phyloP scores from a whole-genome alignment of 2,113 vertebrate species.

The Limnothrissa miodon region DNA sequence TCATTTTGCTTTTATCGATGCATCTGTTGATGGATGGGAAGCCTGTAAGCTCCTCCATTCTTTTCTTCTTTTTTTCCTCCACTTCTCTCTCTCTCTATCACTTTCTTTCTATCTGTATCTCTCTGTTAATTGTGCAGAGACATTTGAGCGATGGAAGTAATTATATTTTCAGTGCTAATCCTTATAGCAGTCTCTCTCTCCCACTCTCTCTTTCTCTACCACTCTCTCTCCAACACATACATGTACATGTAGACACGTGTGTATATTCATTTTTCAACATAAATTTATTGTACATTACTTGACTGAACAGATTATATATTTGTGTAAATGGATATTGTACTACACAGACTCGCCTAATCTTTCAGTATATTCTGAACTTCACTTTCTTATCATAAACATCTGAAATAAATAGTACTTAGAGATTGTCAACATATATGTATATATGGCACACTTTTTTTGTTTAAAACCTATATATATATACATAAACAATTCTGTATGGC shows the following conservation, averaged over 20 bases:
- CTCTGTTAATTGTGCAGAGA: constrained; percentile 4
- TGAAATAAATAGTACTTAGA: no score
- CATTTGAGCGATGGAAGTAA: constrained; percentile 9
- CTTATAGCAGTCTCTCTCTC: neutral
- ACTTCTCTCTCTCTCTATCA: neutral
- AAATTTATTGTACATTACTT: neutral
- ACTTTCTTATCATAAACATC: no score
- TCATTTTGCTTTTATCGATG: constrained; percentile 14
- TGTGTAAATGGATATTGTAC: neutral
- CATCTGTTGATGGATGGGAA: neutral
- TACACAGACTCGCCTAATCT: no score
- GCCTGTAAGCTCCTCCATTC: neutral
- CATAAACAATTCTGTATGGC: no score
- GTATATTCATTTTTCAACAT: neutral
- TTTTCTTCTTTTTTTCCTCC: neutral
- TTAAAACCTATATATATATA: no score
- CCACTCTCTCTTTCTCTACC: neutral
- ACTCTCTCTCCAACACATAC: neutral
- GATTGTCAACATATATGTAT: no score
- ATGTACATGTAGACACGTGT: neutral
- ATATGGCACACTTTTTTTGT: no score
- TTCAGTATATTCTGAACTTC: no score
- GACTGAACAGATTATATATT: neutral
- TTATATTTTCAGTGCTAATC: constrained; percentile 1
- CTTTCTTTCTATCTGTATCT: neutral